Conservation (phyloP, 2,113 vertebrate genomes). For the Epinephelus lanceolatus region DNA sequence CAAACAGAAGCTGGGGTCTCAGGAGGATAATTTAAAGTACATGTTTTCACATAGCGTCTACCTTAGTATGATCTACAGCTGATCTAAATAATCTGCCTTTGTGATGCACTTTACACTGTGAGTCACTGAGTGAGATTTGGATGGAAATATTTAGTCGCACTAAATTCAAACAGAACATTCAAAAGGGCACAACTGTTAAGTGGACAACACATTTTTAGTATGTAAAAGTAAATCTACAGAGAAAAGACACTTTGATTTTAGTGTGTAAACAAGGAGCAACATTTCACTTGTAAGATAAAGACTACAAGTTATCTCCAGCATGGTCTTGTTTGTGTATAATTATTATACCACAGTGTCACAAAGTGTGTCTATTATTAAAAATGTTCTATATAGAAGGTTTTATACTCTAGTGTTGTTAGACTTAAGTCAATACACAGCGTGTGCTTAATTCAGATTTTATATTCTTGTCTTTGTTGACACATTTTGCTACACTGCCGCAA, state of each 20-base stretch:
- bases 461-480: background rate
- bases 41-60: background rate
- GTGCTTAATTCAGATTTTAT: background rate
- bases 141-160: no score
- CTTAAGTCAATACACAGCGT: background rate
- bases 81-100: no score
- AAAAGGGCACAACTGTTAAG: background rate
- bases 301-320: constrained; percentile 7
- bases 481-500: background rate
- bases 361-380: background rate
- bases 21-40: no score
- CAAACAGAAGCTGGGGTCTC: no score
- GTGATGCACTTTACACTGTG: no score
- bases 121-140: no score
- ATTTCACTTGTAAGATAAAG: background rate
- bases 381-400: no score
- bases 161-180: background rate
- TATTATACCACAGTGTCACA: background rate
- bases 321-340: constrained; percentile 5
- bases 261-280: background rate
- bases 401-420: background rate
- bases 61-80: background rate
- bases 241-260: no score
- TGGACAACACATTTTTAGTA: background rate
- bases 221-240: background rate